A percentile compares a stretch with the other conserved stretches of the same genome.
Conservation (phyloP, 92 coral and sea anemone genomes). For the Heteractis magnifica region DNA sequence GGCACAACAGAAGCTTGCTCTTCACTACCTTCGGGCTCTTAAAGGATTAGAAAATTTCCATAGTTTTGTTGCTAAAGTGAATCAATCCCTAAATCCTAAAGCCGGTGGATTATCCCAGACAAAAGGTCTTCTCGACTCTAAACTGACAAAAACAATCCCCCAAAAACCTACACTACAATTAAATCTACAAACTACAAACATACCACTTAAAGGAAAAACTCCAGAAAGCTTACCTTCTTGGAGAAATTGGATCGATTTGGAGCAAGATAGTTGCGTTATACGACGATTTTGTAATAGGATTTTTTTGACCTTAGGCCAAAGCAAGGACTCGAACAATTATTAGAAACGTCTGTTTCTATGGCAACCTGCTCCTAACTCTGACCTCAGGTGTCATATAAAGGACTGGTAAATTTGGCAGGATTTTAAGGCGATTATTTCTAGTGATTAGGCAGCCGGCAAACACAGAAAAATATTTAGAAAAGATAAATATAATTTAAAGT, state of each 20-base stretch:
- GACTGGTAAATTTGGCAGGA: background rate
- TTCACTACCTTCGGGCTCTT: background rate
- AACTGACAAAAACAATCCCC: background rate
- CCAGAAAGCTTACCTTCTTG: background rate
- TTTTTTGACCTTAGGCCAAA: background rate
- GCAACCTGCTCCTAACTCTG: background rate
- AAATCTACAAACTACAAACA: background rate
- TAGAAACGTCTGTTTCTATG: background rate
- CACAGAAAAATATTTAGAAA: too few relatives aligned
- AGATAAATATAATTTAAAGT: too few relatives aligned
- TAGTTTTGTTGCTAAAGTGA: background rate
- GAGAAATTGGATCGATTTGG: background rate
- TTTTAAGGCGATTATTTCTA: background rate
- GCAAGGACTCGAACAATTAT: background rate
- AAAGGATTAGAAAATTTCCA: background rate
- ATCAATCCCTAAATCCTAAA: background rate
- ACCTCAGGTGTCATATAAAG: background rate
- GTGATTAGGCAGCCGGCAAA: background rate
- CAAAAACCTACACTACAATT: background rate
- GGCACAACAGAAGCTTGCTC: background rate
- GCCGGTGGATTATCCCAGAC: background rate
- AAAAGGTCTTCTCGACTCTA: background rate
- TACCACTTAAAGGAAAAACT: background rate
- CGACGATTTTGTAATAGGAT: background rate
- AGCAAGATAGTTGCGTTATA: background rate